Evolutionary conservation across 2,888 invertebrate genomes (phyloP).

Genomic region (Creontiades dilutus): DNA sequence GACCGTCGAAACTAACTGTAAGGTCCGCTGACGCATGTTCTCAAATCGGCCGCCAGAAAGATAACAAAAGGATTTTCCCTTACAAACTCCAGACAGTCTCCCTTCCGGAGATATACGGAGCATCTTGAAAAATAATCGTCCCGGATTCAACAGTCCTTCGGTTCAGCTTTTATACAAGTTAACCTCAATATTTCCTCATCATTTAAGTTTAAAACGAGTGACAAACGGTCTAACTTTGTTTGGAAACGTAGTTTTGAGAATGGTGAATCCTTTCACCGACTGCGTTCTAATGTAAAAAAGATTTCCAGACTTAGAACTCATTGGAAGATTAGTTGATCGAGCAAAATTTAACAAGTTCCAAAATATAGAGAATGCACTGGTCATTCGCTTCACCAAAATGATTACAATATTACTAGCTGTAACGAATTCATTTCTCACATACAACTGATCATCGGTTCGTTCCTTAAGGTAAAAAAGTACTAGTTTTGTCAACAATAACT

Average conservation of each 20-base stretch:
- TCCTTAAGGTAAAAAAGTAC: too few species aligned
- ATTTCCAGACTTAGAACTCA: too few species aligned
- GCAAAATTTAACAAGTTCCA: too few species aligned
- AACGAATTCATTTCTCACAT: too few species aligned
- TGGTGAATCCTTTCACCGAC: too few species aligned
- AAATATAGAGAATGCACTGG: too few species aligned
- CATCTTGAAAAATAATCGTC: slow-evolving; percentile 20
- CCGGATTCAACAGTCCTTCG: slow-evolving; percentile 13
- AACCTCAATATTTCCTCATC: slow-evolving; percentile 16
- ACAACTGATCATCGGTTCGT: too few species aligned
- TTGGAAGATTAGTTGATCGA: too few species aligned
- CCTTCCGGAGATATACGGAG: not conserved
- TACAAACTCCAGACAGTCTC: not conserved
- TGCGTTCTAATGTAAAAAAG: too few species aligned
- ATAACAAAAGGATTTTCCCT: slow-evolving; percentile 21
- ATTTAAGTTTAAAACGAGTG: not conserved
- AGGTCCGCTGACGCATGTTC: slow-evolving; percentile 25
- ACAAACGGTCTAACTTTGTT: not conserved
- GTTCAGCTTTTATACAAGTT: slow-evolving; percentile 1
- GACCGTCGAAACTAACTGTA: slow-evolving; percentile 26
- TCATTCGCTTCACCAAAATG: too few species aligned
- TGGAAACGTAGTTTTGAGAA: not conserved
- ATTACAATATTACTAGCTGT: too few species aligned
- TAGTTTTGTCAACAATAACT: too few species aligned
- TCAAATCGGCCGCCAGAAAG: slow-evolving; percentile 39